Evolutionary conservation across 2,888 invertebrate genomes (phyloP), one percentile per base, ranked within the genome.

Genomic region (Drosophila lutescens): DNA sequence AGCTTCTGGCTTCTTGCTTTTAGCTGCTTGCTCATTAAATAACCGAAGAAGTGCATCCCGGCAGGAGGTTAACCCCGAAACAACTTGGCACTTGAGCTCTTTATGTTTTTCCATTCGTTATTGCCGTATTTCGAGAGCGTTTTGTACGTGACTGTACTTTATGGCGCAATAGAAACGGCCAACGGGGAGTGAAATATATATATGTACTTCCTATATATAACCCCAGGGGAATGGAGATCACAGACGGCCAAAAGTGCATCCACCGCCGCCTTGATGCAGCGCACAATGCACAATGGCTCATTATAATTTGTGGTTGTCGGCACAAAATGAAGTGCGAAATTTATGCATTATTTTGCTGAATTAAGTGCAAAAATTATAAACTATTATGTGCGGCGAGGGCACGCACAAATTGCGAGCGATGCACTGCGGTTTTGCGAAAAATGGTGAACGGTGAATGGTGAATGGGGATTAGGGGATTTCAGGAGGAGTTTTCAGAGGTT

Each of bases 331-430:
- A 81, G 83, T 85, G 80, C 83, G 61, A 85, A 82, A 65, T 82
- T 79, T 71, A 87, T 79, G 77, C 86, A 66, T 79, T 82, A 80
- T 83, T 85, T 80, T 71, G 77, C 76, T 77, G 80, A 68, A 83
- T 80, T 65, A 86, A 87, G 85, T 76, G 86, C 88, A 82, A 75
- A 82, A 82, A 85, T 87, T 76, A 82, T 82, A 79, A 87, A 82
- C 83, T 79, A 82, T 82, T 81, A 67, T 77, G 62, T 34, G 53
- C 50, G 44, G 30, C 32, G 30, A 36, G 58, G 15, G 70, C 13
- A 59, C 40, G 57, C 57, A 68, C 51, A 59, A 51, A 69, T 53
- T 23, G 50, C 30, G 50, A 23, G 50, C 32, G 36, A 30, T 30
- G 30, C 30, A 30, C 20, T 46, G 74, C 40, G 72, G 72, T 61